These are phyloP conservation scores for Andricus grossulariae DNA, from an alignment of 1,140 invertebrate genomes.

Conservation along the genomic window DNA sequence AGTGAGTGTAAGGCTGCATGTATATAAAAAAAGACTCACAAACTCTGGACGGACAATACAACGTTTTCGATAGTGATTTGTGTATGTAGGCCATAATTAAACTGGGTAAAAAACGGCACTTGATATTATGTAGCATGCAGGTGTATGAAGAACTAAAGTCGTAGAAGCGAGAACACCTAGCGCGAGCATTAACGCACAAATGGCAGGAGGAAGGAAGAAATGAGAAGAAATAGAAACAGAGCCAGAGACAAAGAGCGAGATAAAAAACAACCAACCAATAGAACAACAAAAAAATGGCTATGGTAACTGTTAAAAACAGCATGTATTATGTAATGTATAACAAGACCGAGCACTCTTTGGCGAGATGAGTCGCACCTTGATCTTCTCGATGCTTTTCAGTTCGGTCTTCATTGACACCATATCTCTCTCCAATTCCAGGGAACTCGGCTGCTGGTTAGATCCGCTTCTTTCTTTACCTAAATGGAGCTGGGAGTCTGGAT, in stretches of 20 bases:
- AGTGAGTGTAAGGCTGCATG: not conserved
- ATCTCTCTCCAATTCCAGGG: constrained; percentile 60
- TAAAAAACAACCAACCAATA: constrained; percentile 49
- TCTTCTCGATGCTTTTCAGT: constrained; percentile 58
- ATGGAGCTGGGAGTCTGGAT: constrained; percentile 59
- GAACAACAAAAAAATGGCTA: constrained; percentile 50
- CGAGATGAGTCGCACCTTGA: constrained; percentile 71
- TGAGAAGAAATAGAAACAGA: constrained; percentile 41
- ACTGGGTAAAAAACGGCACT: no score
- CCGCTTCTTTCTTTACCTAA: constrained; percentile 67
- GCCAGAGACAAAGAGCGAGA: constrained; percentile 50
- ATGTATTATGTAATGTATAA: constrained; percentile 49
- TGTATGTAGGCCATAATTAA: no score
- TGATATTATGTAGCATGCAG: constrained; percentile 12
- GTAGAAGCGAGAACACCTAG: constrained; percentile 35
- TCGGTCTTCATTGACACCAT: constrained; percentile 55
- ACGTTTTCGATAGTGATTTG: not conserved
- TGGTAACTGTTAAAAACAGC: constrained; percentile 47
- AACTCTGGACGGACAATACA: not conserved
- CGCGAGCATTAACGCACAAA: constrained; percentile 43
- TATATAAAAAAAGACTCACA: not conserved
- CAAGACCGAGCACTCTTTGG: constrained; percentile 59
- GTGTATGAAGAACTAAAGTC: not conserved
- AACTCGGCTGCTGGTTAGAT: constrained; percentile 58
- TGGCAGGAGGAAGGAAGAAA: constrained; percentile 34